Evolutionary conservation across 2,113 vertebrate genomes (phyloP), one percentile per base, ranked within the genome.

Genomic region (Pluvialis apricaria): DNA sequence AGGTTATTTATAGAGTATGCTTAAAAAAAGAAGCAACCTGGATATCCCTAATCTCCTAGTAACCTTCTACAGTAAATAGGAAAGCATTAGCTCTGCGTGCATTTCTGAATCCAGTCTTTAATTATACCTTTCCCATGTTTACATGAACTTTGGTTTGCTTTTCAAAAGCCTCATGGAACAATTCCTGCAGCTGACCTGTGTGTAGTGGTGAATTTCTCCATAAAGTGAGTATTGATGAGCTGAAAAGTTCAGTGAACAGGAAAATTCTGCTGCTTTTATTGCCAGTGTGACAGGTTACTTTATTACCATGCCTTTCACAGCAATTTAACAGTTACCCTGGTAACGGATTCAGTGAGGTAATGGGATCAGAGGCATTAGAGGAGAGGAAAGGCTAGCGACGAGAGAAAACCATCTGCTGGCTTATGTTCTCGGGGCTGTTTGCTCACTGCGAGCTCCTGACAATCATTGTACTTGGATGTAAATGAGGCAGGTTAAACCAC

Each of bases 301-400:
- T 98, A 99, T 98, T 98, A 98, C 98, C 95, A 97, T 98, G 98
- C 98, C 98, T 98, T 98, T 98, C 98, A 98, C 98, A 98, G 98
- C 98, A 98, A 98, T 98, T 99, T 98, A 98, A 97, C 98, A 98
- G 98, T 99, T 98, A 98, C 98, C 98, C 97, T 98, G 98, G 98
- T 97, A 99, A 98, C 98, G 95, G 98, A 98, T 98, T 98, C 98
- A 96, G 98, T 98, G 98, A 98, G 98, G 98, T 98, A 98, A 99
- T 98, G 98, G 98, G 98, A 98, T 99, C 98, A 98, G 96, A 98
- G 96, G 98, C 97, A 94, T 97, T 95, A 97, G 96, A 96, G 96
- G 86, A 82, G 94, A 98, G 96, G 97, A 97, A 97, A 97, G 98
- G 98, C 97, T 95, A 98, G 97, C 93, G 21, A 9, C 21, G 94